Evolutionary conservation across 2,113 vertebrate genomes (phyloP), one percentile per base, ranked within the genome.

Genomic region (Glareola pratincola): DNA sequence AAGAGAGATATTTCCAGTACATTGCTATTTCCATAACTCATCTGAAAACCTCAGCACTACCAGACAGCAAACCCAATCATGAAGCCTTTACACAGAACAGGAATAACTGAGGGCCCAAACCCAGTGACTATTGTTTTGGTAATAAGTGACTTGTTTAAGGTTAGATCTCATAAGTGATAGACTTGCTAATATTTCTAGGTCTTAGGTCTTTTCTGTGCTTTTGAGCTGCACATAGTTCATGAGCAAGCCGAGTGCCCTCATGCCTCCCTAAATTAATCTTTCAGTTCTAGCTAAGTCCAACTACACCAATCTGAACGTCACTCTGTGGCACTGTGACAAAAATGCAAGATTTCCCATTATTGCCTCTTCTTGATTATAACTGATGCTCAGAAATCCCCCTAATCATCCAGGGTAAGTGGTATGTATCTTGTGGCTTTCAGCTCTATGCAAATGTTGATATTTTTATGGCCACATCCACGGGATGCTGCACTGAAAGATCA

Each of bases 141-240:
- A 71, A 18, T 21, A 78, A 79, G 34, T 22, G 13, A 39, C 36
- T 77, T 57, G 9, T 64, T 75, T 69, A 34, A 92, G 41, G 24
- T 41, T 9, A 1, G 27, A n/a, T 29, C n/a, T 77, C 34, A 88
- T 1, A 1, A 1, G 41, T 41, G 8, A 69, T 0, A 63, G 54
- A 59, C 26, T 48, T 74, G 36, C 12, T 56, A 75, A 54, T 36
- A 22, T 39, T 81, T 78, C 60, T 87, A 48, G 3, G 23, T 85
- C 12, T 43, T 22, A 9, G 7, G 32, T 50, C 29, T 93, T 57
- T 72, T 47, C 30, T 60, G 12, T 23, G 26, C 27, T 73, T 85
- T 59, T 63, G 20, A 74, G 59, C 45, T 79, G 37, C 29, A 48
- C 5, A 20, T n/a, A 82, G 15, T 3, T 88, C 29, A 1, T 5